Evolutionary conservation across 2,113 vertebrate genomes (phyloP).

Genomic region (Herpailurus yagouaroundi): DNA sequence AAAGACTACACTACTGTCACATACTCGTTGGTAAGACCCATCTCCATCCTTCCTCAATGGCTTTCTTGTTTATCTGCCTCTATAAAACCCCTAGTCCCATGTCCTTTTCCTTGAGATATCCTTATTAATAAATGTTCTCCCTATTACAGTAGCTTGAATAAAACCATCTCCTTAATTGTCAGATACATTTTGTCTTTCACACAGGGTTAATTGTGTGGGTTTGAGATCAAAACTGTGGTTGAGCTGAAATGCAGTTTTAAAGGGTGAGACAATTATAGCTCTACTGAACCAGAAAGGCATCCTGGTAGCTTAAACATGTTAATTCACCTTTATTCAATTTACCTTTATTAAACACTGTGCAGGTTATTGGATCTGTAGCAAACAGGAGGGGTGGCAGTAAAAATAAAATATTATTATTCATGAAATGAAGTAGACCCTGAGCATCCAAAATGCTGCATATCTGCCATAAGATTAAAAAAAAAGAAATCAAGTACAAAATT

Average conservation of each 20-base stretch:
- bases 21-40: not conserved
- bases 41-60: not conserved
- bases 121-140: not conserved
- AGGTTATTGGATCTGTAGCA: not conserved
- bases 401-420: not conserved
- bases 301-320: not conserved
- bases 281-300: not conserved
- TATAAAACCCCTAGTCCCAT: not conserved
- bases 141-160: not conserved
- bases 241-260: not conserved
- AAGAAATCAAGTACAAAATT: not conserved
- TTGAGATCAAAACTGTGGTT: not conserved
- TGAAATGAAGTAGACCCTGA: not conserved
- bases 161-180: not conserved
- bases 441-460: not conserved
- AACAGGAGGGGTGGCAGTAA: not conserved
- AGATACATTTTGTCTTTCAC: not conserved
- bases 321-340: not conserved
- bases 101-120: not conserved
- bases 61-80: not conserved
- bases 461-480: not conserved
- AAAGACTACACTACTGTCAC: not conserved
- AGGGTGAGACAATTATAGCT: not conserved
- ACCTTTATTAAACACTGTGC: not conserved
- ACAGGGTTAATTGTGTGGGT: not conserved